Evolutionary conservation across 2,888 invertebrate genomes (phyloP), one percentile per base, ranked within the genome.

Genomic region (Epinotia nisella): DNA sequence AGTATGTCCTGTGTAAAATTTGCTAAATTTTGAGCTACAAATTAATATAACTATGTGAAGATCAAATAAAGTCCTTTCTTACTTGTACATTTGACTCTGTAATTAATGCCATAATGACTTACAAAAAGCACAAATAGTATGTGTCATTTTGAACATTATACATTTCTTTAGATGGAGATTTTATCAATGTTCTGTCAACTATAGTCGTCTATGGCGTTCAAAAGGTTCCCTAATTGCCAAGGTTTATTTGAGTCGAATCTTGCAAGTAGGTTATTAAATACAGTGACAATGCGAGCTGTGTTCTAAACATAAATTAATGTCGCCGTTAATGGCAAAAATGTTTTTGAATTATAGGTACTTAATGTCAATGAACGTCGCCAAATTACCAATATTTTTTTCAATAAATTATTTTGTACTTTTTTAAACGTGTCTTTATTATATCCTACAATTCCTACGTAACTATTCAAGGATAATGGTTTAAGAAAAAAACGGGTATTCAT

Each of bases 341-440:
- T 58, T 49, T 49, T 4, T 7, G 4, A 45, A 15, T 41, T 56
- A n/a, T n/a, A n/a, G n/a, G 66, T 66, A 66, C 56, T 66, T 66
- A 66, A 56, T 66, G 24, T n/a, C 56, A 17, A 21, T 39, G n/a
- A 56, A 24, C 24, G 21, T 66, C n/a, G 66, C 66, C 56, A 56
- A 66, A 66, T 55, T 53, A 41, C 41, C 55, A 66, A 55, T 66
- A 56, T 66, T 56, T 41, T n/a, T 49, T 66, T 15, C 21, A 66
- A 66, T 56, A 66, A 66, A 66, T 66, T 24, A 55, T 56, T 66
- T 64, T 66, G 21, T 66, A 66, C 55, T 41, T 49, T 56, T 56
- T 55, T 21, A 24, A 21, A 24, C 7, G 13, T 56, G 19, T 66
- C 56, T 56, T 17, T 10, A 49, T 64, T 24, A 1, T 24, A 51